Conservation (phyloP, 2,797 vertebrate genomes). For the Nannoperca obscura region DNA sequence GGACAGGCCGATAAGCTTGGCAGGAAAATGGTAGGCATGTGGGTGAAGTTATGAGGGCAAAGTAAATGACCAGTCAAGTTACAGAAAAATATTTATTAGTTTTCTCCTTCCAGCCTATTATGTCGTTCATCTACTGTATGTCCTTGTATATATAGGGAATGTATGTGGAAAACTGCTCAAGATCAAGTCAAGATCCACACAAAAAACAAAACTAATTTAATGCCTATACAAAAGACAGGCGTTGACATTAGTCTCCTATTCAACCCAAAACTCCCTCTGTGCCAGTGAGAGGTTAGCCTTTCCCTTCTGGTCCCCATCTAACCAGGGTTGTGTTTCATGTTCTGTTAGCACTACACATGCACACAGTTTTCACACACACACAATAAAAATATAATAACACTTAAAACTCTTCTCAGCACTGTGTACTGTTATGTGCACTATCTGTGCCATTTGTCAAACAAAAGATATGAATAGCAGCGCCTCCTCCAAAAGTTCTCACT, state of each 20-base stretch:
- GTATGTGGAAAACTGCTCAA: background rate
- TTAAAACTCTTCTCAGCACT: background rate
- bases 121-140: background rate
- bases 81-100: slow-evolving; percentile 1
- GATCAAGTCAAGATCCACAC: background rate
- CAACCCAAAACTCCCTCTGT: background rate
- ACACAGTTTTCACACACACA: slow-evolving; percentile 1
- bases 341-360: background rate
- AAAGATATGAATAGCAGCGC: slow-evolving; percentile 18
- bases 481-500: slow-evolving; percentile 19
- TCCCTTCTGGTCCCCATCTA: background rate
- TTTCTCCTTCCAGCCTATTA: background rate
- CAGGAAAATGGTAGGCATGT: slow-evolving; percentile 54
- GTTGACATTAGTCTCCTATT: background rate
- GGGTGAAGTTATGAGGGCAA: slow-evolving; percentile 19
- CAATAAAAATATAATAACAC: background rate
- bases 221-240: background rate
- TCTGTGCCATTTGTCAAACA: slow-evolving; percentile 20
- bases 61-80: slow-evolving; percentile 1
- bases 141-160: background rate
- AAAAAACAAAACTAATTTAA: background rate
- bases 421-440: background rate
- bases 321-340: background rate
- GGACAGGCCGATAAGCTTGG: slow-evolving; percentile 40
- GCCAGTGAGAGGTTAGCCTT: background rate